Conservation (phyloP, 1,140 invertebrate species). For the Lordiphosa clarofinis region DNA sequence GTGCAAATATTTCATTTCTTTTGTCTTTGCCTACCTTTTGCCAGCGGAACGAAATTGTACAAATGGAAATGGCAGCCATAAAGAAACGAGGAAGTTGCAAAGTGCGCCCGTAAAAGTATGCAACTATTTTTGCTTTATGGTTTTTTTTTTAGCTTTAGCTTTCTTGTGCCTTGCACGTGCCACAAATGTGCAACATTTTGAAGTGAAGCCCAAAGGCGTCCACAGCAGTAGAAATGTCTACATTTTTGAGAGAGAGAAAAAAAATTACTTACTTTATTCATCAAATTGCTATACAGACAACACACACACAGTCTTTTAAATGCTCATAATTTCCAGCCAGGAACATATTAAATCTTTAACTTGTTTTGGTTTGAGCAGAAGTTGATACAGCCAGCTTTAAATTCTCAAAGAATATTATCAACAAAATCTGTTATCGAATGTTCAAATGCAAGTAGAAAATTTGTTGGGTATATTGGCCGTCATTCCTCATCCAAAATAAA, state of each 20-base stretch:
- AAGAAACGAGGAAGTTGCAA: conserved; percentile 5
- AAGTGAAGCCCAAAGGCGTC: conserved; percentile 11
- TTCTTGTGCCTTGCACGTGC: conserved; percentile 8
- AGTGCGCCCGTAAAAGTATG: conserved; percentile 13
- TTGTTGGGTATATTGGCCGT: too few species aligned
- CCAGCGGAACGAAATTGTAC: conserved; percentile 3
- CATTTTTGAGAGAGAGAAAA: not conserved
- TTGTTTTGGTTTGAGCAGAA: too few species aligned
- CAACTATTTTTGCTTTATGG: conserved; percentile 6
- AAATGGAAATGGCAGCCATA: conserved; percentile 10
- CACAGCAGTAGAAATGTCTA: conserved; percentile 8
- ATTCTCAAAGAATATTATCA: too few species aligned
- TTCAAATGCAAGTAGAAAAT: too few species aligned
- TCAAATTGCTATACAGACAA: too few species aligned
- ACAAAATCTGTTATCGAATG: too few species aligned
- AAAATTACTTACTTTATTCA: too few species aligned
- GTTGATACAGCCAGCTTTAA: too few species aligned
- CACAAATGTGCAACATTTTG: conserved; percentile 1
- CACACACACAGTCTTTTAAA: too few species aligned
- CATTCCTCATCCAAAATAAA: too few species aligned
- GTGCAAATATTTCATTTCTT: conserved; percentile 51
- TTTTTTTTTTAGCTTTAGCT: conserved; percentile 1
- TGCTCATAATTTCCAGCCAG: too few species aligned
- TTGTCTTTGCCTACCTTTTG: conserved; percentile 18
- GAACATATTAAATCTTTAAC: too few species aligned